Conservation (phyloP, 2,888 invertebrate genomes). For the Drosophila suboccidentalis region DNA sequence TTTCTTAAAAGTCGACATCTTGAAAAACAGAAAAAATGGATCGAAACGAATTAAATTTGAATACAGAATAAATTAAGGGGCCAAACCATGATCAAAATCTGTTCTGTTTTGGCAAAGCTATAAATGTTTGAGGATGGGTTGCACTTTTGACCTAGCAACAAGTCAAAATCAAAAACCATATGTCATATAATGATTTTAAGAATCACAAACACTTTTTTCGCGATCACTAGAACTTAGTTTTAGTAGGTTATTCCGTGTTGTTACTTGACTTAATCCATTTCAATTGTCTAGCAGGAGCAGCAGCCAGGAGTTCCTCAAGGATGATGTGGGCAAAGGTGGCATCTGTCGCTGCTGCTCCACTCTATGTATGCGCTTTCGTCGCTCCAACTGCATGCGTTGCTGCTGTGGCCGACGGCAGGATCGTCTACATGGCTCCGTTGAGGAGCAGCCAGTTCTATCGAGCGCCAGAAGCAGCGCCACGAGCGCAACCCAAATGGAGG, state of each 20-base stretch:
- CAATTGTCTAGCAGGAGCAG: constrained; percentile 64
- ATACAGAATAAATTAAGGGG: no score
- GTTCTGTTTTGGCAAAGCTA: no score
- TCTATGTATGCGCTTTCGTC: constrained; percentile 85
- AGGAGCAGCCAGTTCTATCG: constrained; percentile 77
- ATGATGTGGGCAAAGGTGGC: constrained; percentile 64
- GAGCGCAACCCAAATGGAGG: constrained; percentile 77
- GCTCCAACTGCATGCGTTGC: constrained; percentile 83
- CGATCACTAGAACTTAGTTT: no score
- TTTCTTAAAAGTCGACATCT: no score
- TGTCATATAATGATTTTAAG: no score
- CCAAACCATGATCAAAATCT: no score
- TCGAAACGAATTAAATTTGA: no score
- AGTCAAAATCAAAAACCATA: no score
- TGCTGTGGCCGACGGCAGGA: constrained; percentile 77
- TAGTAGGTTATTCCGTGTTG: not conserved
- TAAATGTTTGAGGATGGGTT: no score
- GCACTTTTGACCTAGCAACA: no score
- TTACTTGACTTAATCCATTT: constrained; percentile 1
- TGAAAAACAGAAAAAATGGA: no score
- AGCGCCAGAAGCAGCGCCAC: constrained; percentile 79
- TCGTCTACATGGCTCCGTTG: constrained; percentile 63
- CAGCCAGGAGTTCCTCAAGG: constrained; percentile 84
- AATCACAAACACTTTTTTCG: no score
- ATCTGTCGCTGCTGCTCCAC: constrained; percentile 82